These are phyloP conservation scores for Saturnia pavonia DNA, from an alignment of 2,888 invertebrate genomes.

Conservation along the genomic window DNA sequence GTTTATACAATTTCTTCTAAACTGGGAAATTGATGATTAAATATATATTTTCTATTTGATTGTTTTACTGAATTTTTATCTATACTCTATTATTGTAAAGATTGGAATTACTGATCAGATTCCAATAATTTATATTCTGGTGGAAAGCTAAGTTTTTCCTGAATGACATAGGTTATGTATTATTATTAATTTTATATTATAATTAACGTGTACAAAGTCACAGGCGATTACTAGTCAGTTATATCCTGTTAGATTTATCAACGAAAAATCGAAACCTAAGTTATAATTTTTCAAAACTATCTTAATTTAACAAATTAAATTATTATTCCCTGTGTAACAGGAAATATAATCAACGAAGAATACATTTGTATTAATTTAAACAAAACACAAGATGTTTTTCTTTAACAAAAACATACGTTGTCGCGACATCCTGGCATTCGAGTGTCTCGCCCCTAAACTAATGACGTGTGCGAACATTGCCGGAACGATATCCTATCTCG, in stretches of 20 bases:
- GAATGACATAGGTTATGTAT: too few relatives aligned
- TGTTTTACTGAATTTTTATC: neutral
- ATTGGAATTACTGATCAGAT: too few relatives aligned
- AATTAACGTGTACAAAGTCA: too few relatives aligned
- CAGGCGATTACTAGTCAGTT: too few relatives aligned
- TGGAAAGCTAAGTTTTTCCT: too few relatives aligned
- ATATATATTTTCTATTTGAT: neutral
- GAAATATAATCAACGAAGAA: neutral
- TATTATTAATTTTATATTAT: too few relatives aligned
- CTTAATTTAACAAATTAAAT: neutral
- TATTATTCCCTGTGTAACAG: neutral
- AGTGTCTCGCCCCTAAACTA: neutral
- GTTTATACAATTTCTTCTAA: neutral
- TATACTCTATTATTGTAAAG: too few relatives aligned
- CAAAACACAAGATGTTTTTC: neutral
- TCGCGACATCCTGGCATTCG: neutral
- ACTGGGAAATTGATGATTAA: neutral
- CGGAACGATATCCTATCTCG: conserved; percentile 1
- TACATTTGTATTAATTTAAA: neutral
- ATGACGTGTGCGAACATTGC: conserved; percentile 7
- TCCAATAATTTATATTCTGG: too few relatives aligned
- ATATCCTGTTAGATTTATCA: neutral
- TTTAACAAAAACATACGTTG: neutral
- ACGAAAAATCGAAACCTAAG: neutral
- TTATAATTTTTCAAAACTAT: neutral